A percentile compares a stretch with the other conserved stretches of the same genome.
phyloP scores from a whole-genome alignment of 2,797 vertebrate species.

The Esox lucius region DNA sequence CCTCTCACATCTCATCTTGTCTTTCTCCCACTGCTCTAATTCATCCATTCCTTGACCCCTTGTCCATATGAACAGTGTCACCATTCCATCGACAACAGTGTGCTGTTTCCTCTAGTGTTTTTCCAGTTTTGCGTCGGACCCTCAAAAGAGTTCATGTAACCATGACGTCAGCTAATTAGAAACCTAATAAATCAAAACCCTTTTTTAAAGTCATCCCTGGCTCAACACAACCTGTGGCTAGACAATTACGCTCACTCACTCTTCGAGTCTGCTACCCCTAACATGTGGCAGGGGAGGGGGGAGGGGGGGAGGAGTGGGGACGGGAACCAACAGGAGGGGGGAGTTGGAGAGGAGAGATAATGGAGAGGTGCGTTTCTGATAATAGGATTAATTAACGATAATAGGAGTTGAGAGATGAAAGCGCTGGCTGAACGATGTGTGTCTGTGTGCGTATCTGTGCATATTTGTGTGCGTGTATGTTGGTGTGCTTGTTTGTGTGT shows the following conservation, averaged over 20 bases:
- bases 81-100: no score
- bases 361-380: background rate
- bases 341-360: background rate
- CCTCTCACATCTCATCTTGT: background rate
- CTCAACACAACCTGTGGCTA: background rate
- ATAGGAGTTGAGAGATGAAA: background rate
- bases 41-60: conserved; percentile 17
- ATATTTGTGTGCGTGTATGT: conserved; percentile 12
- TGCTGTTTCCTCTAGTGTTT: no score
- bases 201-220: no score
- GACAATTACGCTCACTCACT: conserved; percentile 26
- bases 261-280: conserved; percentile 39
- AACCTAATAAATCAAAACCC: no score
- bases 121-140: no score
- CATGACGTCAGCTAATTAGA: no score
- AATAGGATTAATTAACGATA: conserved; percentile 14
- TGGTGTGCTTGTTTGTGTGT: conserved; percentile 15
- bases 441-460: conserved; percentile 11
- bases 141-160: no score
- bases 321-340: background rate
- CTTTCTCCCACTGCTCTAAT: conserved; percentile 5
- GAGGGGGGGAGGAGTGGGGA: background rate
- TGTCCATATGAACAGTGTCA: conserved; percentile 6
- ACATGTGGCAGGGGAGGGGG: background rate
- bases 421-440: background rate